Evolutionary conservation across 2,888 invertebrate species (phyloP), one percentile per base, ranked within the genome.

Genomic region (Sclerodermus sp.): DNA sequence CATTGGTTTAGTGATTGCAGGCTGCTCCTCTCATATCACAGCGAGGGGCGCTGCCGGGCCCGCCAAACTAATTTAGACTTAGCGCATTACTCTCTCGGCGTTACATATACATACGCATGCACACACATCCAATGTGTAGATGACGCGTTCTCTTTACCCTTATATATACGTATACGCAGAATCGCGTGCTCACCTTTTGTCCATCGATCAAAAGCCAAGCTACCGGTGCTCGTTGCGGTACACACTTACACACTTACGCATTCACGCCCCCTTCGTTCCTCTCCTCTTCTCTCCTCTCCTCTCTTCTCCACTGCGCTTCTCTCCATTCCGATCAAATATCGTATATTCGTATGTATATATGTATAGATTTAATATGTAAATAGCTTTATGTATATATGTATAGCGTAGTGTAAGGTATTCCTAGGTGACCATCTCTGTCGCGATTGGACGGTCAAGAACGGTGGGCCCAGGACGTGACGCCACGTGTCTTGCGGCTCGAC

Each of bases 1-100:
- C 77, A 77, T 76, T 77, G 77, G 77, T 78, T 77, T 78, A 77
- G 71, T 74, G 76, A 77, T 77, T 77, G 77, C 77, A 77, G 77
- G 77, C 77, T 77, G 77, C 77, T 77, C 77, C 77, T 76, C 77
- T 77, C 74, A 73, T 77, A 77, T 77, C 77, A 77, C 77, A 77
- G 75, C 74, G 77, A 77, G 77, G 77, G 76, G 76, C 76, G 73
- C 73, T 76, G 77, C 77, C 77, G 76, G 77, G 76, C 77, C 77
- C 77, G 77, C 77, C 62, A 64, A n/a, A 61, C 66, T 71, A 55
- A 55, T 54, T 52, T 57, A 57, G 45, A 51, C 36, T 40, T 58
- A 60, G 15, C 44, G n/a, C n/a, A n/a, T n/a, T n/a, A n/a, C n/a
- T n/a, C n/a, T n/a, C n/a, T n/a, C n/a, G n/a, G n/a, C n/a, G n/a